A percentile compares a stretch with the other conserved stretches of the same genome.
These are phyloP conservation scores for Calliphora vicina DNA, from an alignment of 1,140 invertebrate species.

Conservation along the genomic window DNA sequence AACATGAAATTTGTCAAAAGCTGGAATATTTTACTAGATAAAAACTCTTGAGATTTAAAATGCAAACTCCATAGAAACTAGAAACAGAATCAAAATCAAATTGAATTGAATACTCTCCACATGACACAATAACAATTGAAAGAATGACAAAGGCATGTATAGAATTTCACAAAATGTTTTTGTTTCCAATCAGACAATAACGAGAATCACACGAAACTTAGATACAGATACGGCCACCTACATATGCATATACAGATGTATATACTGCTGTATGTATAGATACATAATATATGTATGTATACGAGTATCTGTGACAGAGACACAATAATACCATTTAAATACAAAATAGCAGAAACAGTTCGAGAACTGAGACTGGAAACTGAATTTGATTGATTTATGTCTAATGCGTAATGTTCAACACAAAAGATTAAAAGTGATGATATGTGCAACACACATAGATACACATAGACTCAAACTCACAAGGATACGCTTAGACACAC, in stretches of 20 bases:
- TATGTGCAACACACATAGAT: slow-evolving; percentile 12
- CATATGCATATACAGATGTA: too few species aligned
- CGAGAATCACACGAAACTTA: neutral
- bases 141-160: neutral
- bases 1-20: too few species aligned
- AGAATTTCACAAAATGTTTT: slow-evolving; percentile 7
- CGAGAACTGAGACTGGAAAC: neutral
- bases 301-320: slow-evolving; percentile 13
- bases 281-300: neutral
- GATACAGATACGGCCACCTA: too few species aligned
- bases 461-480: neutral
- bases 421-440: slow-evolving; percentile 32
- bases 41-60: neutral
- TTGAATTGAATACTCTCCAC: neutral
- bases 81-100: neutral
- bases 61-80: neutral
- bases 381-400: slow-evolving; percentile 27
- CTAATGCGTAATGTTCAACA: slow-evolving; percentile 32
- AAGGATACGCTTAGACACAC: neutral
- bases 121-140: neutral
- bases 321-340: slow-evolving; percentile 6
- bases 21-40: too few species aligned
- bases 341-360: neutral
- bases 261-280: too few species aligned
- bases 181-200: neutral